Base-by-base conservation (phyloP, 2,797 vertebrate species). In the Prunella strophiata region DNA sequence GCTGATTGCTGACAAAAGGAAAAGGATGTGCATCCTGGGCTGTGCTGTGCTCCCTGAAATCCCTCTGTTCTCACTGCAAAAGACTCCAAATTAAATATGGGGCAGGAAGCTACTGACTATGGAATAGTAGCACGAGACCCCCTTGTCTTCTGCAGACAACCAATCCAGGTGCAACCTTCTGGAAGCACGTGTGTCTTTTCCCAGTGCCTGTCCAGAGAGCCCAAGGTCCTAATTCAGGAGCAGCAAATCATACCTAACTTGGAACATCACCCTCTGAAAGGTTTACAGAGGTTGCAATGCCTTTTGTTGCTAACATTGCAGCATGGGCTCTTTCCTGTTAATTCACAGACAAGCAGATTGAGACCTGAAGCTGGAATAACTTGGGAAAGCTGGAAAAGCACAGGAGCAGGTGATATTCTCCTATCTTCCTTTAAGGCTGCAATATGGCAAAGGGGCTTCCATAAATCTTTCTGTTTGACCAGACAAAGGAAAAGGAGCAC, bases 341-440 rank as follows among this genome's bases (percentile, higher is more conserved):
- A 58, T 59, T 71, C 62, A 74, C 1, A 1, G 68, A 21, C 13
- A 26, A 66, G 11, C 0, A 0, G 9, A 47, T 67, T 59, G 43
- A 89, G 71, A 50, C 50, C 34, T 68, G 32, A 38, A 43, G 51
- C 43, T 55, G 30, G 30, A 87, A 34, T 72, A 70, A 45, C 23
- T 7, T 4, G 16, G 48, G 5, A 47, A 54, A 74, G 22, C 0
- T 67, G 75, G 17, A 50, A 58, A 77, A 63, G 42, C 54, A 38
- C 9, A 58, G 40, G 47, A 71, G 54, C 10, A 21, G 58, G n/a
- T 79, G 54, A 76, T 52, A 57, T 32, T 42, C 6, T 89, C 62
- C 23, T 71, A 10, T 63, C 16, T 23, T 72, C 48, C 48, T 82
- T 17, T 68, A 68, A 80, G 38, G 19, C 2, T 76, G 38, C 29